A percentile compares a stretch with the other conserved stretches of the same genome.
Evolutionary conservation across 2,888 invertebrate genomes (phyloP).

Genomic region (Melangyna quadrimaculata): DNA sequence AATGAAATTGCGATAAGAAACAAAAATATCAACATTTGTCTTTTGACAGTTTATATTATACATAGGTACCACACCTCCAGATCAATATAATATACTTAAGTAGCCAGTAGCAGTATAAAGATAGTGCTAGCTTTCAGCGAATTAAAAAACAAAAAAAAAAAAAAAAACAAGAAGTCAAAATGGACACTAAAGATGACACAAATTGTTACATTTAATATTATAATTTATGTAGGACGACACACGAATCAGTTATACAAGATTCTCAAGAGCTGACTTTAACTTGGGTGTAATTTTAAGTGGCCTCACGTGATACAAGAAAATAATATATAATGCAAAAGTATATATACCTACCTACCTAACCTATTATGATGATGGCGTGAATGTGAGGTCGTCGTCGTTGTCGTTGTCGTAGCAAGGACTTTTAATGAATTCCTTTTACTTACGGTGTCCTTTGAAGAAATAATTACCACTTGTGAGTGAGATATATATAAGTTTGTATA

Average conservation of each 20-base stretch:
- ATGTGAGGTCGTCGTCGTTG: slow-evolving; percentile 3
- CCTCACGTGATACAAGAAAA: slow-evolving; percentile 53
- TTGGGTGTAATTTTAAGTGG: slow-evolving; percentile 55
- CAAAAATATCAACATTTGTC: neutral
- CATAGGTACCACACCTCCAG: slow-evolving; percentile 46
- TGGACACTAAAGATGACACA: slow-evolving; percentile 64
- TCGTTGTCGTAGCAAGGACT: slow-evolving; percentile 60
- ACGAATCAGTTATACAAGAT: slow-evolving; percentile 36
- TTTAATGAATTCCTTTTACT: slow-evolving; percentile 42
- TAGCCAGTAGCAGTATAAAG: neutral
- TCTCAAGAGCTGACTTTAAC: slow-evolving; percentile 8
- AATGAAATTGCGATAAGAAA: neutral
- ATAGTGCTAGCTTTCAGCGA: slow-evolving; percentile 43
- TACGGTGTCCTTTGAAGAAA: slow-evolving; percentile 42
- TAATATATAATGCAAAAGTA: neutral
- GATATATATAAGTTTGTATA: neutral
- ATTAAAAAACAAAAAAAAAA: slow-evolving; percentile 34
- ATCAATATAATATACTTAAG: slow-evolving; percentile 36
- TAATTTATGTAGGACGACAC: slow-evolving; percentile 52
- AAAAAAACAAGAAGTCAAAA: slow-evolving; percentile 13
- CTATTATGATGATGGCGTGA: neutral
- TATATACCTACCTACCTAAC: neutral
- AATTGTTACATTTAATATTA: slow-evolving; percentile 65
- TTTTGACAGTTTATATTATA: neutral
- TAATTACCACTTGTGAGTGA: slow-evolving; percentile 48